These are phyloP conservation scores for Neolamprologus brichardi DNA, from an alignment of 2,113 vertebrate genomes.

Conservation along the genomic window DNA sequence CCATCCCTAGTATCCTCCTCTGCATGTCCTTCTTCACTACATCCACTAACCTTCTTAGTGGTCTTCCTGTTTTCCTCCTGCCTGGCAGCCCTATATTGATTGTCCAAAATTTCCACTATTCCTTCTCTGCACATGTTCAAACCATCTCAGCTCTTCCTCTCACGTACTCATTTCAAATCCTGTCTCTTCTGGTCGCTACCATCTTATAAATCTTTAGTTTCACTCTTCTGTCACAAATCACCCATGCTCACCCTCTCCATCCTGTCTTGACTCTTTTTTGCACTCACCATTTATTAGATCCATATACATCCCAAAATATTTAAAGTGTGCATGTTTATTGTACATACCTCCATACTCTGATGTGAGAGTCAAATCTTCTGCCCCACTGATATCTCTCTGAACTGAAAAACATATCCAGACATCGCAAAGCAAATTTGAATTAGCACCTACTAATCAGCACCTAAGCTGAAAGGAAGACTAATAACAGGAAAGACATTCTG, in stretches of 20 bases:
- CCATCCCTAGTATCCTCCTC: background rate
- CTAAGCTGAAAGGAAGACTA: background rate
- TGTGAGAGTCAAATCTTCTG: conserved; percentile 79
- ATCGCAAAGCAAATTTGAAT: background rate
- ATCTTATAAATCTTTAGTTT: background rate
- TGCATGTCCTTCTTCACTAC: background rate
- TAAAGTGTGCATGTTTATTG: background rate
- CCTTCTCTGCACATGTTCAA: background rate
- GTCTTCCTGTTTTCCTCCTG: background rate
- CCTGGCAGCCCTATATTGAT: background rate
- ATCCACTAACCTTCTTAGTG: background rate
- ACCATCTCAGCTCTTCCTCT: background rate
- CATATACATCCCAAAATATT: background rate
- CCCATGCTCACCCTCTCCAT: background rate
- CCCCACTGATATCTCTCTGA: conserved; percentile 76
- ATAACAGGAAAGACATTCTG: background rate
- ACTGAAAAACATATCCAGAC: conserved; percentile 64
- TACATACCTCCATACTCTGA: conserved; percentile 83
- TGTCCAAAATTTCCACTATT: background rate
- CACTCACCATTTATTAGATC: background rate
- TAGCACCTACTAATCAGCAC: background rate
- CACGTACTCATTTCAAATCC: background rate
- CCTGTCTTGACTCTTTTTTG: background rate
- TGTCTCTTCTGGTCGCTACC: background rate
- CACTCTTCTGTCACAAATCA: background rate